Evolutionary conservation across 2,888 invertebrate species (phyloP), one percentile per base, ranked within the genome.

Genomic region (Acanthoscelides obtectus): DNA sequence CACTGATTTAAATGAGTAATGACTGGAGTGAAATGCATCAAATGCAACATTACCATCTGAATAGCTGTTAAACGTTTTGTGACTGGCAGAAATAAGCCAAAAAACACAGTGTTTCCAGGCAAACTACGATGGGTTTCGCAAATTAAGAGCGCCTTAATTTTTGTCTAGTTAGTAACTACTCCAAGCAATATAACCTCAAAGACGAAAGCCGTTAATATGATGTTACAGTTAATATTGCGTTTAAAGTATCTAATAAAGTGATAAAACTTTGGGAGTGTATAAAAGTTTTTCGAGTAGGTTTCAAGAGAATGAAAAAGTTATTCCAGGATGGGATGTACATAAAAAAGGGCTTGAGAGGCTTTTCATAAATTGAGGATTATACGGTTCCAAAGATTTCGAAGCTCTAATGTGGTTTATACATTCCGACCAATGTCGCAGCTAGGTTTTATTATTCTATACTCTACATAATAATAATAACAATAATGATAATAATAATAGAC

Each of bases 261-360:
- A 45, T 45, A 45, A 45, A 45, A 3, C 12, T 45, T 3, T 3
- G 70, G 70, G 72, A 72, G 73, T 74, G 27, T 72, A 72, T 72
- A 70, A 72, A 74, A 72, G 72, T 70, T 72, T 72, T 69, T 66
- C 68, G 69, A 72, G 65, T 70, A 70, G 71, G 22, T 65, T 22
- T n/a, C n/a, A 22, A 67, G 71, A 74, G 69, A 74, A 72, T 72
- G 69, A 72, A 72, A 73, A 66, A 45, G 64, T 22, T 25, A 66
- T 70, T 68, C 22, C 68, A 70, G 45, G 70, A 20, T 21, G 20
- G 45, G 12, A 45, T 1, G 45, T 45, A 45, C 45, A 45, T 45
- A 12, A 45, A 45, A 45, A 45, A 45, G 12, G 45, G 45, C 45
- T 12, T 45, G 45, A 12, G 45, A 25, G 25, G 12, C 45, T 17